Percentiles rank a stretch among this genome's conserved stretches.
phyloP scores from a whole-genome alignment of 2,113 vertebrate genomes.

The Toxostoma redivivum region DNA sequence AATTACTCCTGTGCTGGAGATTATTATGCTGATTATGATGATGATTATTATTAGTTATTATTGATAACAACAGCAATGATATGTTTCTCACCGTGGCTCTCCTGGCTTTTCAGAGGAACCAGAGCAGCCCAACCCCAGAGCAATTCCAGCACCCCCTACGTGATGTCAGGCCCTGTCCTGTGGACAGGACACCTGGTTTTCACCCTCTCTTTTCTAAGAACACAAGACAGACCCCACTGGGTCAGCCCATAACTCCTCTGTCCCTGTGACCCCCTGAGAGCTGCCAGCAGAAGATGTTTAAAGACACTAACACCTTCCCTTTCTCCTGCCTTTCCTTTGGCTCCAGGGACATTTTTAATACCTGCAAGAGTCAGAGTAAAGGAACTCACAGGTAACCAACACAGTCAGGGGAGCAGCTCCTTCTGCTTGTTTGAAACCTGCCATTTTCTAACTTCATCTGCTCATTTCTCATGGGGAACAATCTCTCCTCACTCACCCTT shows the following conservation, averaged over 20 bases:
- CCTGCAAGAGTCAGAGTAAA: not conserved
- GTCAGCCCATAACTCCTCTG: not conserved
- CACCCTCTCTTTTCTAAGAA: not conserved
- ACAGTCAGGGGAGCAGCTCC: not conserved
- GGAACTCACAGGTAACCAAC: not conserved
- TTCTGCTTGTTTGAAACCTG: not conserved
- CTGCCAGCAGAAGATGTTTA: not conserved
- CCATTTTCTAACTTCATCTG: not conserved
- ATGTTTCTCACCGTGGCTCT: not conserved
- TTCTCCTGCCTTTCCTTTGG: not conserved
- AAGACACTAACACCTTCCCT: rapidly evolving
- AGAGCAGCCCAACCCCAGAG: not conserved
- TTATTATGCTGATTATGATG: not conserved
- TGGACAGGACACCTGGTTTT: not conserved
- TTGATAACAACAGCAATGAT: not conserved
- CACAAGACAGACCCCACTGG: not conserved
- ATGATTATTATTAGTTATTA: not conserved
- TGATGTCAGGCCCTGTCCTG: not conserved
- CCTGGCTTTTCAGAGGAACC: not conserved
- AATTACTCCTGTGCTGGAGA: not conserved
- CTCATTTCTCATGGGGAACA: not conserved
- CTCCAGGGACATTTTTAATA: not conserved
- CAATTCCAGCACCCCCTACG: not conserved
- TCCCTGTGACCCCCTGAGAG: not conserved
- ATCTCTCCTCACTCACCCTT: not conserved